phyloP scores from a whole-genome alignment of 2,797 vertebrate species.

The Mormyrops boulengeri region DNA sequence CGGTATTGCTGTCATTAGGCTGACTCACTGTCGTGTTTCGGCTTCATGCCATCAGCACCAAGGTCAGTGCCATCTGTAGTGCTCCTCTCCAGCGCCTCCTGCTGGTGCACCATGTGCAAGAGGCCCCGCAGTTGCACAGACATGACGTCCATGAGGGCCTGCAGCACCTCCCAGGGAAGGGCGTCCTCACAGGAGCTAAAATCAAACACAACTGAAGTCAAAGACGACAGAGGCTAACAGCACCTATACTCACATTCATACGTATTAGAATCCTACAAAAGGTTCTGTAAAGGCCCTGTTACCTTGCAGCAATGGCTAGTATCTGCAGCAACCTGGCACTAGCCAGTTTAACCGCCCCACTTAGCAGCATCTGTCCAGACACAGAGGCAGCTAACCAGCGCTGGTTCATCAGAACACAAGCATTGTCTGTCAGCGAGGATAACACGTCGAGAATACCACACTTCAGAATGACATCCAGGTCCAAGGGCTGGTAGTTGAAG shows the following conservation, averaged over 20 bases:
- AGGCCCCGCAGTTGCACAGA: slow-evolving; percentile 66
- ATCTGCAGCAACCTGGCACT: slow-evolving; percentile 68
- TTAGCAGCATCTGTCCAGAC: slow-evolving; percentile 56
- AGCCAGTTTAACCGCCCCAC: slow-evolving; percentile 60
- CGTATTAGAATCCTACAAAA: neutral
- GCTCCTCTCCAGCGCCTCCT: slow-evolving; percentile 53
- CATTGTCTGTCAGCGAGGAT: slow-evolving; percentile 64
- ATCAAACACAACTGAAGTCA: neutral
- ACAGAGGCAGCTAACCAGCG: slow-evolving; percentile 64
- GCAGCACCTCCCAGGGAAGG: slow-evolving; percentile 62
- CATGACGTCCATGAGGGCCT: slow-evolving; percentile 71
- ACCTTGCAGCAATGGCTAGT: slow-evolving; percentile 70
- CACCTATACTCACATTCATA: neutral
- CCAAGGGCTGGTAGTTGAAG: slow-evolving; percentile 65
- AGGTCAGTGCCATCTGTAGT: slow-evolving; percentile 36
- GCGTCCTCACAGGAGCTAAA: slow-evolving; percentile 63
- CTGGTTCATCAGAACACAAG: slow-evolving; percentile 65
- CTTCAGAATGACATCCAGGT: slow-evolving; percentile 65
- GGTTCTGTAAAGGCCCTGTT: slow-evolving; percentile 17
- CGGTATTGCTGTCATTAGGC: neutral
- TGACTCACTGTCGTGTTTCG: slow-evolving; percentile 49
- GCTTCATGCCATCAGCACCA: slow-evolving; percentile 33
- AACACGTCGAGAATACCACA: slow-evolving; percentile 67
- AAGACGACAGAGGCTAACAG: neutral
- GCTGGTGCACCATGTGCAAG: slow-evolving; percentile 56